Conservation (phyloP, 2,888 invertebrate genomes). For the Norana najaformis region DNA sequence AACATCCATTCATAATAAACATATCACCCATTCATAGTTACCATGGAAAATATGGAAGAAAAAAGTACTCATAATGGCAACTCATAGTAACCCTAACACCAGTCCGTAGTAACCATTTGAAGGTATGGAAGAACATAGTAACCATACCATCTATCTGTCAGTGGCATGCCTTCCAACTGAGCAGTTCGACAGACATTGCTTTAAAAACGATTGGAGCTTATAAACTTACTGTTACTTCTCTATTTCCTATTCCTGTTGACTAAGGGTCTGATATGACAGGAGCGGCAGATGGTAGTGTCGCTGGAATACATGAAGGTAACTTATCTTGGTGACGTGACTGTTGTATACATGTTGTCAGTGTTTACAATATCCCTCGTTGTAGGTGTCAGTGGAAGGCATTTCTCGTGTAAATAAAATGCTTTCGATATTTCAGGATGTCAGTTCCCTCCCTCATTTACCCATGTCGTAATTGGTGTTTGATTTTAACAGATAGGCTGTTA, state of each 20-base stretch:
- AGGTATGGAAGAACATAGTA: background rate
- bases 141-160: background rate
- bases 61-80: too few relatives aligned
- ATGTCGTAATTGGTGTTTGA: background rate
- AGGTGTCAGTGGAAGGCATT: background rate
- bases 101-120: background rate
- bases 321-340: background rate
- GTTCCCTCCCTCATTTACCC: background rate
- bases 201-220: background rate
- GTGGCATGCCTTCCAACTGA: background rate
- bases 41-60: background rate
- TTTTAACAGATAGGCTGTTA: background rate
- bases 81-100: background rate
- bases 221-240: background rate
- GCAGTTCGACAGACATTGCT: background rate
- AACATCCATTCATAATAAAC: background rate
- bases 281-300: background rate
- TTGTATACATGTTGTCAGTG: background rate
- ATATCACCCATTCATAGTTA: background rate
- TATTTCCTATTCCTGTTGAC: background rate
- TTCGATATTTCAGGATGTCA: background rate
- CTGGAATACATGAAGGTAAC: background rate
- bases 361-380: background rate
- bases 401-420: background rate
- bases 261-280: conserved; percentile 13